Base-by-base conservation (phyloP, 2,888 invertebrate species). In the Plutella xylostella region DNA sequence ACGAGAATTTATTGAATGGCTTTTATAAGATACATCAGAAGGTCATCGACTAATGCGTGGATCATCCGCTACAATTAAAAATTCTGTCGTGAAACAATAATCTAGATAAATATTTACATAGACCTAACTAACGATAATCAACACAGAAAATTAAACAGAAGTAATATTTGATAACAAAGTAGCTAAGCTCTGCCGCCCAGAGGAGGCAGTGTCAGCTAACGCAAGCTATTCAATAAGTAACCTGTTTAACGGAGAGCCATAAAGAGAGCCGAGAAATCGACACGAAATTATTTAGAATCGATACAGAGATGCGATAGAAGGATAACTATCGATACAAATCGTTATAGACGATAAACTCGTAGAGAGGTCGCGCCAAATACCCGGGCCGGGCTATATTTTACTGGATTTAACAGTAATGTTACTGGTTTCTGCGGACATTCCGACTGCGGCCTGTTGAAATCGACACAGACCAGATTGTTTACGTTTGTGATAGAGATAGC, bases 401-500 rank as follows among this genome's bases (percentile, higher is more conserved):
- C 63, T 53, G 55, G 58, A 58, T 60, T 58, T 57, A 56, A 56
- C 59, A 57, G 60, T 65, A 65, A 58, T 52, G 58, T 51, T 43
- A 25, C 51, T 48, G 46, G 51, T 49, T 48, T 49, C 45, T 54
- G 43, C 43, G 55, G 52, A 56, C 57, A 56, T 54, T 54, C 55
- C 55, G 49, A 43, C 42, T 45, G 55, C 52, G 56, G 57, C 55
- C 70, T 71, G 72, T 75, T 70, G 78, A 77, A 77, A 79, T 67
- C 72, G 58, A 67, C 74, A 61, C 65, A 57, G 62, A 70, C 72
- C 69, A 72, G 74, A 76, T 77, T 78, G 77, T 79, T 78, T 79
- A 78, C 76, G 73, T 75, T 71, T 70, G 58, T 72, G 71, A 77
- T 77, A 72, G 69, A 75, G 76, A 79, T 76, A 77, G 71, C 66